A percentile compares a stretch with the other conserved stretches of the same genome.
phyloP scores from a whole-genome alignment of 2,888 invertebrate species.

The Pterostichus niger region DNA sequence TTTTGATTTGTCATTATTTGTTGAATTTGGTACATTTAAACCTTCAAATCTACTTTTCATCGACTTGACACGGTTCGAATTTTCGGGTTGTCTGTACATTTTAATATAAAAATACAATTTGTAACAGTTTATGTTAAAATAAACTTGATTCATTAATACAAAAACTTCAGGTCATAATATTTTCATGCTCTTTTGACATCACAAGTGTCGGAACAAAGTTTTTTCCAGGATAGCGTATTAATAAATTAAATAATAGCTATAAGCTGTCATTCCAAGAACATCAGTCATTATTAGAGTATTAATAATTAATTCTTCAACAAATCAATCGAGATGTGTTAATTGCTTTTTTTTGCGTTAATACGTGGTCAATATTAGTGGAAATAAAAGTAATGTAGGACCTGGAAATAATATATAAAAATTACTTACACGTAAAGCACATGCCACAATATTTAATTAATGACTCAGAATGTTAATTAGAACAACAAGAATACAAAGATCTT shows the following conservation, averaged over 20 bases:
- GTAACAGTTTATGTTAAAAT: no score
- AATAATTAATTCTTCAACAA: conserved; percentile 33
- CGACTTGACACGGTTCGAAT: conserved; percentile 80
- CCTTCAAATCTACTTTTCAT: conserved; percentile 83
- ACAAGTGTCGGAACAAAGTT: neutral
- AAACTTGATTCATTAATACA: neutral
- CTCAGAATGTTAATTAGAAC: conserved; percentile 51
- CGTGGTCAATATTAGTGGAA: conserved; percentile 47
- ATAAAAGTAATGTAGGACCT: conserved; percentile 29
- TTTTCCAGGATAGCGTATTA: neutral
- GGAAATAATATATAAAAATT: conserved; percentile 53
- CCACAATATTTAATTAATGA: conserved; percentile 56
- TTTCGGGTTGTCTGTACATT: conserved; percentile 76
- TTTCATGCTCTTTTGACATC: conserved; percentile 8
- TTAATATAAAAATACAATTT: conserved; percentile 21
- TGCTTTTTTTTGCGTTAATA: conserved; percentile 57
- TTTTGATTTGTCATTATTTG: conserved; percentile 67
- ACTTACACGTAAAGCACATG: conserved; percentile 57
- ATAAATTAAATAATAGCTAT: conserved; percentile 23
- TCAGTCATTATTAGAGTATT: conserved; percentile 39
- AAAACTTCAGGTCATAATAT: conserved; percentile 8
- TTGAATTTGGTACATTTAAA: conserved; percentile 71
- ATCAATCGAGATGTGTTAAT: conserved; percentile 40
- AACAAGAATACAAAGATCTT: conserved; percentile 45
- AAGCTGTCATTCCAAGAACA: conserved; percentile 27